Conservation (phyloP, 2,888 invertebrate genomes). For the Anarsia innoxiella region DNA sequence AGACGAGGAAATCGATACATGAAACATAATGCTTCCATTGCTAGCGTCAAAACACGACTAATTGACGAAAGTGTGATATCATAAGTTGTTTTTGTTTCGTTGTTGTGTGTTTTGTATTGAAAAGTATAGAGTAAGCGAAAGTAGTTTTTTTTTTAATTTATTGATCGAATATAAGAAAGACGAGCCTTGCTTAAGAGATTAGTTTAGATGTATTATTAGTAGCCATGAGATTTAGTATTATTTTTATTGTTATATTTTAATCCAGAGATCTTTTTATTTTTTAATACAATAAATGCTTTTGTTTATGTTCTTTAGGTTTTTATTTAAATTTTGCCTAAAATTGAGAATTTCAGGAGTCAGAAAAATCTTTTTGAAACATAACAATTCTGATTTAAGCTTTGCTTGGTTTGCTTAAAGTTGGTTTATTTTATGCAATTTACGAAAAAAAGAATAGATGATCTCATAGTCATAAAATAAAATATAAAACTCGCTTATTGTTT, state of each 20-base stretch:
- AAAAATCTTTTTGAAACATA: background rate
- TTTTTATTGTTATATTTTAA: conserved; percentile 38
- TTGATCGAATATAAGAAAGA: conserved; percentile 70
- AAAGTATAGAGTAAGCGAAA: conserved; percentile 59
- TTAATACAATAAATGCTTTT: background rate
- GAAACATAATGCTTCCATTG: conserved; percentile 56
- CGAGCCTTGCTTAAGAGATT: conserved; percentile 72
- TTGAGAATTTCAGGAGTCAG: background rate
- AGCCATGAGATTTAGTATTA: conserved; percentile 39
- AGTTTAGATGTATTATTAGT: conserved; percentile 66
- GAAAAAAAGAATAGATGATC: conserved; percentile 6
- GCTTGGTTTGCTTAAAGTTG: background rate
- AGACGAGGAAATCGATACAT: conserved; percentile 32
- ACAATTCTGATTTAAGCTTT: background rate
- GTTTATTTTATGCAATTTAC: background rate
- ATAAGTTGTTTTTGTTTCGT: conserved; percentile 71
- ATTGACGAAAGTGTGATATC: conserved; percentile 71
- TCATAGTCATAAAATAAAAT: conserved; percentile 7
- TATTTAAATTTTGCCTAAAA: background rate
- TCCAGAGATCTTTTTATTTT: conserved; percentile 19
- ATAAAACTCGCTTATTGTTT: too few relatives aligned
- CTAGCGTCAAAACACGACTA: conserved; percentile 46
- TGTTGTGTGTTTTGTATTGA: conserved; percentile 72
- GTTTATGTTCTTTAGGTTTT: background rate
- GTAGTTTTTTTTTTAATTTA: conserved; percentile 64